Evolutionary conservation across 2,113 vertebrate genomes (phyloP), one percentile per base, ranked within the genome.

Genomic region (Thunnus maccoyii): DNA sequence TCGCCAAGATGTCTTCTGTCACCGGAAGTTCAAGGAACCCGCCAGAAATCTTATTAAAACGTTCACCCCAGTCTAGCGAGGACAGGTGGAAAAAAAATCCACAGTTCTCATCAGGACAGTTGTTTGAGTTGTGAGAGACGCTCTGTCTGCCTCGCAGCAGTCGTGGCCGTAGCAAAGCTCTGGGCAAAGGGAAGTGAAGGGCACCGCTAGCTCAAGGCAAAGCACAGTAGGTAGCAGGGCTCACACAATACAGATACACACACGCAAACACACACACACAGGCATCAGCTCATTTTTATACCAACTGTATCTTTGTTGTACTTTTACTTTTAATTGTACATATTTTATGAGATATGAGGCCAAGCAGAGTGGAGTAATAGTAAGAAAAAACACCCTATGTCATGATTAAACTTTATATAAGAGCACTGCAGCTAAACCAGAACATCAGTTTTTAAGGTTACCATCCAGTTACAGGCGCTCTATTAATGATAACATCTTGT

Each of bases 101-200:
- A 32, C 62, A 69, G 86, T 85, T 91, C 83, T 70, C 87, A 79
- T 79, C 85, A 80, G 80, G 85, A 81, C 77, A 18, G 72, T 46
- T 70, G 75, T 67, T 82, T 84, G 32, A 69, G 74, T 64, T 64
- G 80, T 70, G 79, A 76, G 60, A 44, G 63, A 69, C 66, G 66
- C 47, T 64, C 13, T 72, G 78, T 71, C 62, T 84, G 75, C 83
- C 76, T 78, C 72, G 30, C 88, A 80, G 83, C 82, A 69, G 80
- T 63, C 2, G 60, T 60, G 77, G 81, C 64, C 47, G 44, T 68
- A 51, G 81, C 18, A 46, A 67, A 85, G 91, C 92, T 93, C 62
- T 86, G 83, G 92, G 91, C 92, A 93, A 93, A 92, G 91, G 86
- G 92, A 93, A 87, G 87, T 92, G 92, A 93, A 93, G 92, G 92